These are phyloP conservation scores for Temnothorax unifasciatus DNA, from an alignment of 2,888 invertebrate species.

Conservation along the genomic window DNA sequence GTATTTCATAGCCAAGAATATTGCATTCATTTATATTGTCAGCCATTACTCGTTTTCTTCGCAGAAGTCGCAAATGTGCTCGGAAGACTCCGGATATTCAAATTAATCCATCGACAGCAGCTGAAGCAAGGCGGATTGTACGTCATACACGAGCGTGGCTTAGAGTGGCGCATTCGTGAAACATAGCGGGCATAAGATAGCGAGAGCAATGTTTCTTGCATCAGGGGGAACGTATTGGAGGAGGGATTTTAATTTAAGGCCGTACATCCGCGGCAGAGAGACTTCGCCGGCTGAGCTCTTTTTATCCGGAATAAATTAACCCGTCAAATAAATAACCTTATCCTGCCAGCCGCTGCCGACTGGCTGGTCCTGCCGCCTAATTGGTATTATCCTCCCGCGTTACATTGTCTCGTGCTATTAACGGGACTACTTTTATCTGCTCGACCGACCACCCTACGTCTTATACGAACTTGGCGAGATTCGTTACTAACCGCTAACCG, in stretches of 20 bases:
- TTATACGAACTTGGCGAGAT: conserved; percentile 45
- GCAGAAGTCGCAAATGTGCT: conserved; percentile 32
- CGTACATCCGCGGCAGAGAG: conserved; percentile 58
- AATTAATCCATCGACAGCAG: conserved; percentile 50
- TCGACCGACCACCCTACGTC: conserved; percentile 21
- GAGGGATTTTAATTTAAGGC: conserved; percentile 56
- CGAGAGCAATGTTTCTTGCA: conserved; percentile 57
- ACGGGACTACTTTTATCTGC: conserved; percentile 67
- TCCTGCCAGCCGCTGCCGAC: conserved; percentile 70
- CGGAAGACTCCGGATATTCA: conserved; percentile 23
- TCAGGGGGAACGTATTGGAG: conserved; percentile 39
- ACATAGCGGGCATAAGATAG: conserved; percentile 48
- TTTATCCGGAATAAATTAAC: conserved; percentile 81
- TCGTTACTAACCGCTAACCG: conserved; percentile 29
- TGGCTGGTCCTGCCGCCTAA: conserved; percentile 65
- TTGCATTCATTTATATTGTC: not conserved
- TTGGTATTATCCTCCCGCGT: conserved; percentile 69
- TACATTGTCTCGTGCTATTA: conserved; percentile 68
- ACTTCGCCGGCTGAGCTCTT: conserved; percentile 65
- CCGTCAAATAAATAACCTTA: conserved; percentile 80
- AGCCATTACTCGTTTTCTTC: conserved; percentile 18
- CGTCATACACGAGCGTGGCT: conserved; percentile 35
- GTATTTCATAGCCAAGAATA: not conserved
- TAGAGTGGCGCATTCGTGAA: conserved; percentile 46
- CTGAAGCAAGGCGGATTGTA: conserved; percentile 38